Evolutionary conservation across 2,888 invertebrate genomes (phyloP).

Genomic region (Leucophenga montana): DNA sequence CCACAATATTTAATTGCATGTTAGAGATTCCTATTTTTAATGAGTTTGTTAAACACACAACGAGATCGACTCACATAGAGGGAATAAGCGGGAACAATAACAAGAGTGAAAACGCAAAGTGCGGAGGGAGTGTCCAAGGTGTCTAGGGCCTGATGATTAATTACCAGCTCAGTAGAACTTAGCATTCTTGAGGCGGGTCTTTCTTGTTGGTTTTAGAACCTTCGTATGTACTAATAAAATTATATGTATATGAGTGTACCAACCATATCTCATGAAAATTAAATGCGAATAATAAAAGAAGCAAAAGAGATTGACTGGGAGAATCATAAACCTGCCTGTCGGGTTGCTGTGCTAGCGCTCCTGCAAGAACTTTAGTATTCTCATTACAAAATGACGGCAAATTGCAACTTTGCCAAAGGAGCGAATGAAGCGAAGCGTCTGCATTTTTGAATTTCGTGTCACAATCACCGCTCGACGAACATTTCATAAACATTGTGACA

Average conservation of each 20-base stretch:
- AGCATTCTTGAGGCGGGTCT: constrained; percentile 53
- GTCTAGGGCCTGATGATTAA: constrained; percentile 55
- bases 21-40: constrained; percentile 66
- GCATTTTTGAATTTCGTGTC: constrained; percentile 22
- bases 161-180: constrained; percentile 41
- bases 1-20: constrained; percentile 67
- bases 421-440: constrained; percentile 14
- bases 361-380: constrained; percentile 34
- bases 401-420: constrained; percentile 62
- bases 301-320: constrained; percentile 40
- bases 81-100: constrained; percentile 30
- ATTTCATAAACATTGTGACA: constrained; percentile 54
- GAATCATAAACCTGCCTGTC: constrained; percentile 50
- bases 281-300: constrained; percentile 1
- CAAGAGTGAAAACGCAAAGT: constrained; percentile 21
- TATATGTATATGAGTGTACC: not conserved
- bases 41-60: constrained; percentile 67
- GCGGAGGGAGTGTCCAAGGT: constrained; percentile 28
- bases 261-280: constrained; percentile 1
- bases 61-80: constrained; percentile 8
- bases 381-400: constrained; percentile 67
- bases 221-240: constrained; percentile 19
- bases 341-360: too few species aligned
- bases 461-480: constrained; percentile 29
- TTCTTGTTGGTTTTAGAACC: constrained; percentile 13